Evolutionary conservation across 2,888 invertebrate species (phyloP).

Genomic region (Pammene aurita): DNA sequence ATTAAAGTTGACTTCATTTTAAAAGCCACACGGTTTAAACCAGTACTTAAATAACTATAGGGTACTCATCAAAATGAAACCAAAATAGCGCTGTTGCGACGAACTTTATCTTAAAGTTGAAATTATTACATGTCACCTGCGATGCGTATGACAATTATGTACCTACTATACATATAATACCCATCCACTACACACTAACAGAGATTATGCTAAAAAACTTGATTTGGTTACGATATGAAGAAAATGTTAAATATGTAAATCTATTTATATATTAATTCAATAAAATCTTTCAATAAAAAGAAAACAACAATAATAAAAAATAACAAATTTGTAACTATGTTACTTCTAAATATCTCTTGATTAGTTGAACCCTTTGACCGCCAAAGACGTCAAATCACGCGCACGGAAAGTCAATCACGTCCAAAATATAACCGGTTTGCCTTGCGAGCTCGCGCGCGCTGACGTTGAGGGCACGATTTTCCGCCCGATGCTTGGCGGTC

Average conservation of each 20-base stretch:
- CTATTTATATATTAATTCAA: not conserved
- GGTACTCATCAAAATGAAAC: slow-evolving; percentile 1
- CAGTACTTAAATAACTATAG: too few species aligned
- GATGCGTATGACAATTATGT: not conserved
- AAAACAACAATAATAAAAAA: not conserved
- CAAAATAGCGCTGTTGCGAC: not conserved
- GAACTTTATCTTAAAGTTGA: not conserved
- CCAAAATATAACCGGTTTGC: too few species aligned
- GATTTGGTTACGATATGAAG: too few species aligned
- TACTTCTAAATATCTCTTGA: slow-evolving; percentile 5
- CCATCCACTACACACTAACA: slow-evolving; percentile 2
- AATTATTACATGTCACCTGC: not conserved
- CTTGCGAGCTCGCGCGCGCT: too few species aligned
- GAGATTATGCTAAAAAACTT: slow-evolving; percentile 7
- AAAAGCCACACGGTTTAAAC: too few species aligned
- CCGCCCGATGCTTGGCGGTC: too few species aligned
- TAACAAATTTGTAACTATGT: slow-evolving; percentile 26
- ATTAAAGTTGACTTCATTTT: too few species aligned
- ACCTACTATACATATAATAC: not conserved
- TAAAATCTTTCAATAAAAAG: not conserved
- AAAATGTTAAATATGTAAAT: too few species aligned
- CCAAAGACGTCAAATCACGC: too few species aligned
- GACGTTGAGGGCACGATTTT: too few species aligned
- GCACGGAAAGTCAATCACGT: too few species aligned
- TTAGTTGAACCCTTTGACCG: too few species aligned